Percentiles rank a stretch among this genome's conserved stretches.
These are phyloP conservation scores for Cassiopea xamachana DNA, from an alignment of 30 jellyfish, hydroid and myxozoan species.

Conservation along the genomic window DNA sequence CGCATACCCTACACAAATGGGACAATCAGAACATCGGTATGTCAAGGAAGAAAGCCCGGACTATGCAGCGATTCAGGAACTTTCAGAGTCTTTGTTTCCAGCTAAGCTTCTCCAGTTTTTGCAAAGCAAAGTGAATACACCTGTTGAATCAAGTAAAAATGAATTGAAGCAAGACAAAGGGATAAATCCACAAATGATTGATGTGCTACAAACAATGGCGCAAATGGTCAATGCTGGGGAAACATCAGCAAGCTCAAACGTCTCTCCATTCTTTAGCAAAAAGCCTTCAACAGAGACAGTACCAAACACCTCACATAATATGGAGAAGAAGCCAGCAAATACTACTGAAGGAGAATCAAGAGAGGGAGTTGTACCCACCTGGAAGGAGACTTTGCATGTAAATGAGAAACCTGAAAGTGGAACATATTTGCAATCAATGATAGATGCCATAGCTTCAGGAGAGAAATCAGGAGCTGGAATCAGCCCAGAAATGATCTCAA, in stretches of 20 bases:
- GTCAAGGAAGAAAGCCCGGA: conserved; percentile 49
- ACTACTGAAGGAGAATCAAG: conserved; percentile 70
- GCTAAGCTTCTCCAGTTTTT: conserved; percentile 60
- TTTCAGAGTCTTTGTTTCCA: conserved; percentile 64
- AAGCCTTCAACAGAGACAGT: conserved; percentile 22
- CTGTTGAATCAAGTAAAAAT: conserved; percentile 16
- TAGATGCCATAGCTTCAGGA: conserved; percentile 65
- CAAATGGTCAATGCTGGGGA: conserved; percentile 64
- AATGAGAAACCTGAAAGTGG: conserved; percentile 60
- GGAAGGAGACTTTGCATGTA: conserved; percentile 69
- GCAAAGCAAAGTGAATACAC: conserved; percentile 26
- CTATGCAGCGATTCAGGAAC: conserved; percentile 61
- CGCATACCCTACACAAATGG: not conserved
- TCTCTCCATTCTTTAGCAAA: conserved; percentile 4
- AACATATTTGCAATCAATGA: conserved; percentile 35
- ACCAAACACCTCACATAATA: not conserved
- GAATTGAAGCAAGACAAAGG: not conserved
- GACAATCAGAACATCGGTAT: not conserved
- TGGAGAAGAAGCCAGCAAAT: conserved; percentile 43
- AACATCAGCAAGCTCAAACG: conserved; percentile 20
- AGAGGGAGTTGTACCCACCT: conserved; percentile 69
- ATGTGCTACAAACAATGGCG: conserved; percentile 67
- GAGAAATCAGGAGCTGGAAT: conserved; percentile 71
- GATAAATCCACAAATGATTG: conserved; percentile 38
- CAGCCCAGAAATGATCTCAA: conserved; percentile 60